Base-by-base conservation (phyloP, 2,797 vertebrate genomes). In the Myotis findleyi region DNA sequence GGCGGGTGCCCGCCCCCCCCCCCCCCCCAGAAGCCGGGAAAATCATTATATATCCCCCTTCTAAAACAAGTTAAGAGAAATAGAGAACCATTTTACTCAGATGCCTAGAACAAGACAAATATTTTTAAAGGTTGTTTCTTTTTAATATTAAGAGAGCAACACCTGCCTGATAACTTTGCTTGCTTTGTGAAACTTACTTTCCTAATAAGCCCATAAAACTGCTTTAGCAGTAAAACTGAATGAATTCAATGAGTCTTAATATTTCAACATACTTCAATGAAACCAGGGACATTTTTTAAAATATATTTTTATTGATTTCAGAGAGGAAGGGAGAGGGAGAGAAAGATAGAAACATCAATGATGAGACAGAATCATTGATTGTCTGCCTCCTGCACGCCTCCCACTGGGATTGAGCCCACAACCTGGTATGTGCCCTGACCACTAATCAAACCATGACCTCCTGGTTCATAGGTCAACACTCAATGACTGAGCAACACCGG, bases 81-180 rank as follows among this genome's bases (percentile, higher is more conserved):
- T 75, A 89, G 59, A 92, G 57, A 73, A 36, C 72, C 81, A 33
- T 94, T 95, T 95, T 84, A 81, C 23, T 27, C 68, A 87, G 79
- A 89, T 20, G 27, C 87, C 55, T 62, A 57, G 47, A 94, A 86
- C 25, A 84, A 84, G 30, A 89, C 33, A 92, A 88, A 93, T 76
- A 62, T 72, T 89, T 87, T 86, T 57, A 87, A 30, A 49, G 41
- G 1, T 16, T 53, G 38, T 27, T 55, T 55, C 84, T 86, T 89
- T 91, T 89, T 33, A 64, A 59, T 55, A 81, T 69, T 88, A 90
- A 84, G 64, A 87, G 87, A 89, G 95, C 49, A 95, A 92, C 92
- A 57, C 36, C 68, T 87, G 57, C 91, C 87, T 59, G 21, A 44
- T 89, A 91, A 93, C 59, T 87, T 82, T 44, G 69, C n/a, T 57